Conservation (phyloP, 2,888 invertebrate species). For the Teinopalpus imperialis region DNA sequence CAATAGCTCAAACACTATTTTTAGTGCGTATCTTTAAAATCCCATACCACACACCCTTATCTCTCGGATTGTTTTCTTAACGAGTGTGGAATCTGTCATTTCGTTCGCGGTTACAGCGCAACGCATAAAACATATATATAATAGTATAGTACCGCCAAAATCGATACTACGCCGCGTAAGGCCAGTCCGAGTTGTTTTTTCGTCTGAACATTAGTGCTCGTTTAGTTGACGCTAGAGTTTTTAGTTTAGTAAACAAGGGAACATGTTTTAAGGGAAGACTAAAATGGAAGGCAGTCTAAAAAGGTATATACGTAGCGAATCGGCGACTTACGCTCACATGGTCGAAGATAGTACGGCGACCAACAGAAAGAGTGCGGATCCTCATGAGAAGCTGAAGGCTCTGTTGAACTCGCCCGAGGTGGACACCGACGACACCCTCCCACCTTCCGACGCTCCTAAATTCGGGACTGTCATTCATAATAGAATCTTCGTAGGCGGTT, state of each 20-base stretch:
- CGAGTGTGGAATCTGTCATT: slow-evolving; percentile 32
- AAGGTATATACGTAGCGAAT: slow-evolving; percentile 73
- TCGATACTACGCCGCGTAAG: slow-evolving; percentile 44
- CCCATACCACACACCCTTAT: slow-evolving; percentile 60
- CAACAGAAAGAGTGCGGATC: slow-evolving; percentile 64
- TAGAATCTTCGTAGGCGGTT: slow-evolving; percentile 97
- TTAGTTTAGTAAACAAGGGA: slow-evolving; percentile 78
- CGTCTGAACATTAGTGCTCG: slow-evolving; percentile 53
- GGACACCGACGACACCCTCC: slow-evolving; percentile 68
- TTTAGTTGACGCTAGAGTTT: slow-evolving; percentile 64
- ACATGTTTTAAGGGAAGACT: slow-evolving; percentile 61
- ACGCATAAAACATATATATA: slow-evolving; percentile 48
- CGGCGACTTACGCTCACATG: slow-evolving; percentile 75
- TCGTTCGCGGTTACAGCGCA: slow-evolving; percentile 48
- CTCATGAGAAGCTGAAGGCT: slow-evolving; percentile 74
- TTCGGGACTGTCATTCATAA: slow-evolving; percentile 95
- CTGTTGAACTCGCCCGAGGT: slow-evolving; percentile 70
- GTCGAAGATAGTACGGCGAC: slow-evolving; percentile 67
- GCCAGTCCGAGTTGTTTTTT: slow-evolving; percentile 60
- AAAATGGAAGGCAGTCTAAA: slow-evolving; percentile 69
- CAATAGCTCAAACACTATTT: slow-evolving; percentile 80
- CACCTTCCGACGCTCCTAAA: slow-evolving; percentile 78
- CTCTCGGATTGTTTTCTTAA: slow-evolving; percentile 43
- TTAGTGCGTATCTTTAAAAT: slow-evolving; percentile 72
- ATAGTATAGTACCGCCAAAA: slow-evolving; percentile 36